phyloP scores from a whole-genome alignment of 2,113 vertebrate genomes.

The Holacanthus passer region DNA sequence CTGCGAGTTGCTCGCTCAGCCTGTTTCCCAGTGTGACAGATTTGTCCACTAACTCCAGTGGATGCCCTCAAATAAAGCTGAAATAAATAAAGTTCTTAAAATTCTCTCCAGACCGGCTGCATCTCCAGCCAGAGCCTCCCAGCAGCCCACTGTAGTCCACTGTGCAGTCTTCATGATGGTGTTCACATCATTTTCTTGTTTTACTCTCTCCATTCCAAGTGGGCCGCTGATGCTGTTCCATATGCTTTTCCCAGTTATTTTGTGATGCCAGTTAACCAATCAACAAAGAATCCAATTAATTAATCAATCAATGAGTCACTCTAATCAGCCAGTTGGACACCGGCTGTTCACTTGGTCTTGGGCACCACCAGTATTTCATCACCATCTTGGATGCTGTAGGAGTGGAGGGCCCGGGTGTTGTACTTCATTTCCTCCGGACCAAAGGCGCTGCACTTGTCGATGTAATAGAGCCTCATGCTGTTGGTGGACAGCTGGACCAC shows the following conservation, averaged over 20 bases:
- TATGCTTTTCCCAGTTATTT: constrained; percentile 27
- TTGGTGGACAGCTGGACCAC: constrained; percentile 92
- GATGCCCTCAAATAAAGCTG: constrained; percentile 56
- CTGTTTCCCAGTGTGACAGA: constrained; percentile 20
- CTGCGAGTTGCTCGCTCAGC: constrained; percentile 11
- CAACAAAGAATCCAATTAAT: constrained; percentile 40
- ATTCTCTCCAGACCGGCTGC: constrained; percentile 18
- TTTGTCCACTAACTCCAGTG: constrained; percentile 4
- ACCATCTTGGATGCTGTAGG: constrained; percentile 95
- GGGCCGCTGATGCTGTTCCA: constrained; percentile 20
- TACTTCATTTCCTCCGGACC: constrained; percentile 97
- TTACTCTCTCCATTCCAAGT: constrained; percentile 12
- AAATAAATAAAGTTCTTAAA: constrained; percentile 49
- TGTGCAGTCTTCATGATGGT: constrained; percentile 1
- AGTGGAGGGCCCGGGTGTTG: constrained; percentile 92
- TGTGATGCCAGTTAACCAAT: constrained; percentile 42
- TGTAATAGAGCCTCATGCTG: constrained; percentile 96
- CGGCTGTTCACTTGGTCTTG: constrained; percentile 89
- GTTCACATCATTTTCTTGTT: constrained; percentile 17
- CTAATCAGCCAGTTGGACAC: neutral
- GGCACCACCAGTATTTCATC: constrained; percentile 95
- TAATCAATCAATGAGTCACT: constrained; percentile 30
- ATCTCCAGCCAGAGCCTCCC: constrained; percentile 32
- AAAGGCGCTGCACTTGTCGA: constrained; percentile 90
- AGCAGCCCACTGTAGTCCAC: constrained; percentile 36